Evolutionary conservation across 2,797 vertebrate species (phyloP).

Genomic region (Platalea minor): DNA sequence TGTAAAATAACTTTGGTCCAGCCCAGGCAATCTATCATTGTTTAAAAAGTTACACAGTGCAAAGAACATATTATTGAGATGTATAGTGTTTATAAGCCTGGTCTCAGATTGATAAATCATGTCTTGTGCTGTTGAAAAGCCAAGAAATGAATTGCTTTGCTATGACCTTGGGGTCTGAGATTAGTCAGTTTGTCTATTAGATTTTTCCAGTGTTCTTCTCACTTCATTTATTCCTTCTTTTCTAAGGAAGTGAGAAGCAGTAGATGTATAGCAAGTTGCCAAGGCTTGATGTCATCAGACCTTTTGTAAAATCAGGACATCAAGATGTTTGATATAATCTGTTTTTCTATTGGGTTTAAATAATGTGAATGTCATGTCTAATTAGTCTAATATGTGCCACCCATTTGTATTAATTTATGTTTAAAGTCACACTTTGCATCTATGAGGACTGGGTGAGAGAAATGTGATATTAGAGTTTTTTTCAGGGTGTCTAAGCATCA

Average conservation of each 20-base stretch:
- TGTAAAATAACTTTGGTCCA: constrained; percentile 60
- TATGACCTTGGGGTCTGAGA: constrained; percentile 76
- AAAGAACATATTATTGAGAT: constrained; percentile 78
- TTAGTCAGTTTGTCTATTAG: constrained; percentile 75
- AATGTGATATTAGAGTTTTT: neutral
- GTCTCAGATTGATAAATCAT: constrained; percentile 76
- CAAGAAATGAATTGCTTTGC: constrained; percentile 73
- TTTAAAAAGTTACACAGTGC: constrained; percentile 74
- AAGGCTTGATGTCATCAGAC: constrained; percentile 58
- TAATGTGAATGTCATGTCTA: constrained; percentile 63
- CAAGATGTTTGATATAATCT: constrained; percentile 58
- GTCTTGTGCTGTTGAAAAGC: constrained; percentile 71
- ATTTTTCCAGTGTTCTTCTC: constrained; percentile 72
- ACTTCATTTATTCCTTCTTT: constrained; percentile 75
- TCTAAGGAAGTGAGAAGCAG: constrained; percentile 25
- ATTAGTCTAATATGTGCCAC: constrained; percentile 61
- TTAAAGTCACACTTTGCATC: constrained; percentile 50
- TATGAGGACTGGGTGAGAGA: constrained; percentile 26
- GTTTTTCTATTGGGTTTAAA: constrained; percentile 65
- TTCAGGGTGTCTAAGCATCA: neutral
- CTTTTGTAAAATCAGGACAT: constrained; percentile 54
- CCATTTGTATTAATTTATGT: constrained; percentile 68
- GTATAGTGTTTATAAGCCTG: constrained; percentile 76
- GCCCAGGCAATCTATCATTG: constrained; percentile 68
- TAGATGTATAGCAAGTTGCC: constrained; percentile 35